phyloP scores from a whole-genome alignment of 1,140 invertebrate species.

The Fopius arisanus region DNA sequence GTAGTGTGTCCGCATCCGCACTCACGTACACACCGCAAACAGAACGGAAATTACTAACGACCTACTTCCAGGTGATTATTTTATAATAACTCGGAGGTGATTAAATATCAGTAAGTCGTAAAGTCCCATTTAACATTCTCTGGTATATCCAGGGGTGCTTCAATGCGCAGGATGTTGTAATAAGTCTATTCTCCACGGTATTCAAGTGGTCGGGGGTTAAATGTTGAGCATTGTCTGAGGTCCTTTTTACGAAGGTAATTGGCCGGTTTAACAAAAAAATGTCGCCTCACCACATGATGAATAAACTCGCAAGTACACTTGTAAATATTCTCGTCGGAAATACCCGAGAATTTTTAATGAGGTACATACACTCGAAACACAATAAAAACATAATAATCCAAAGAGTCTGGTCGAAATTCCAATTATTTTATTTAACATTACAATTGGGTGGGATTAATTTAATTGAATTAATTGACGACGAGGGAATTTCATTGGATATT shows the following conservation, averaged over 20 bases:
- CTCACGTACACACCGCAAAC: neutral
- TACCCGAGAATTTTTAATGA: too few species aligned
- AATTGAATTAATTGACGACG: too few species aligned
- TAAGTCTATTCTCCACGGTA: neutral
- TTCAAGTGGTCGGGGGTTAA: neutral
- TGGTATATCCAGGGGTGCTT: neutral
- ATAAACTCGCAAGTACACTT: too few species aligned
- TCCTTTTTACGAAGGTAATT: neutral
- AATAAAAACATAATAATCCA: too few species aligned
- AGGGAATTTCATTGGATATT: conserved; percentile 23
- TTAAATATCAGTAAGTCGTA: conserved; percentile 21
- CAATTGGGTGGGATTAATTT: too few species aligned
- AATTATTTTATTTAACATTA: too few species aligned
- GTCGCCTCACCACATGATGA: too few species aligned
- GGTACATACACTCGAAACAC: too few species aligned
- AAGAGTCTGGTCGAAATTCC: too few species aligned
- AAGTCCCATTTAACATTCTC: neutral
- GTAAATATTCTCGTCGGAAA: too few species aligned
- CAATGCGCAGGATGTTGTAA: neutral
- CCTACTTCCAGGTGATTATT: conserved; percentile 12
- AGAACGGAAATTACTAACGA: conserved; percentile 13
- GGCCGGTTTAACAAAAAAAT: too few species aligned
- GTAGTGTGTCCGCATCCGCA: neutral
- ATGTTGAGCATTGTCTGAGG: neutral
- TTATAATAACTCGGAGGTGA: conserved; percentile 15